phyloP scores from a whole-genome alignment of 2,113 vertebrate genomes.

The Thymallus thymallus region DNA sequence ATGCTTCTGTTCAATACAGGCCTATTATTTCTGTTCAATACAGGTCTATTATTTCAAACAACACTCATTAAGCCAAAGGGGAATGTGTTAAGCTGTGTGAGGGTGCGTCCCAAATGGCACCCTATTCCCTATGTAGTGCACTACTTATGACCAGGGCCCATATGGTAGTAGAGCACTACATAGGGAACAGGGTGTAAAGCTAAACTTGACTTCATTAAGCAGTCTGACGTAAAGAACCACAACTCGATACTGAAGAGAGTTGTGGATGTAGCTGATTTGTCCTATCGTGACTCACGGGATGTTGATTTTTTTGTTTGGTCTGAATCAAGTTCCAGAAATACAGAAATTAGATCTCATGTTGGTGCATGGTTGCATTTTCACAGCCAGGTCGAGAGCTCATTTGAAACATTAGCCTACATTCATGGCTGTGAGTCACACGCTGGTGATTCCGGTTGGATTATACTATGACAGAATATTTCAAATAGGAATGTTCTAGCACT shows the following conservation, averaged over 20 bases:
- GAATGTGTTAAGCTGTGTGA: slow-evolving; percentile 73
- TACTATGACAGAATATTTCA: background rate
- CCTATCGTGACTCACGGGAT: slow-evolving; percentile 19
- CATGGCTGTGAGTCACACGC: background rate
- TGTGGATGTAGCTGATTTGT: slow-evolving; percentile 63
- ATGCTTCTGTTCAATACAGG: slow-evolving; percentile 70
- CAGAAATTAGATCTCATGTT: background rate
- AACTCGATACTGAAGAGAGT: slow-evolving; percentile 54
- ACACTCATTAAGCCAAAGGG: slow-evolving; percentile 71
- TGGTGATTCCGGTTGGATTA: background rate
- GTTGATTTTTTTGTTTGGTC: background rate
- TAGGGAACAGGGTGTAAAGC: slow-evolving; percentile 5
- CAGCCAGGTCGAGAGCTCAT: background rate
- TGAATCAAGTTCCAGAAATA: background rate
- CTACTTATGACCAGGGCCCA: too few species aligned
- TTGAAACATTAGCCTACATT: background rate
- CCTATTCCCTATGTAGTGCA: too few species aligned
- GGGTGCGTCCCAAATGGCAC: slow-evolving; percentile 29
- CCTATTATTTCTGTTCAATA: background rate
- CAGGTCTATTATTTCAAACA: slow-evolving; percentile 74
- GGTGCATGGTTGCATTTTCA: background rate
- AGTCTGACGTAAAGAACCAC: slow-evolving; percentile 54
- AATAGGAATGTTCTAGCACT: background rate
- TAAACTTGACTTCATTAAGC: slow-evolving; percentile 59
- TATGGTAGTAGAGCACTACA: too few species aligned